Percentiles rank a stretch among this genome's conserved stretches.
phyloP scores from a whole-genome alignment of 2,888 invertebrate species.

The Drosophila rellima region DNA sequence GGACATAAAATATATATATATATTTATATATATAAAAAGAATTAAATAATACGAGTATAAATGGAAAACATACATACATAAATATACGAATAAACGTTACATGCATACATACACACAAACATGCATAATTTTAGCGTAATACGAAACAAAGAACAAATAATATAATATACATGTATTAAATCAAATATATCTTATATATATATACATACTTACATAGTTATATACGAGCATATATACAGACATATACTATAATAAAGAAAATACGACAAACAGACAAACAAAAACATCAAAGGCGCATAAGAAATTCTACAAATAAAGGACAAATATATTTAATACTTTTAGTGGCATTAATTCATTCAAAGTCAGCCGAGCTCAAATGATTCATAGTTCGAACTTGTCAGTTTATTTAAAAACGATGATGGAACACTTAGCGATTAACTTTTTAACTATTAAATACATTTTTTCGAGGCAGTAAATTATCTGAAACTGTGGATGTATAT shows the following conservation, averaged over 20 bases:
- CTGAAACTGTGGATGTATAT: neutral
- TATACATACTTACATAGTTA: constrained; percentile 47
- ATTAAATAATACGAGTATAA: constrained; percentile 22
- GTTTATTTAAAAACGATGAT: neutral
- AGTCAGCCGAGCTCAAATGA: neutral
- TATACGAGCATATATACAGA: constrained; percentile 53
- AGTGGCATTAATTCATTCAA: constrained; percentile 18
- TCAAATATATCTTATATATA: constrained; percentile 51
- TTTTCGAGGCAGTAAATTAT: neutral
- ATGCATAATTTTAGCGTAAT: constrained; percentile 27
- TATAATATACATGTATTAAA: constrained; percentile 59
- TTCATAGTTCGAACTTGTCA: neutral
- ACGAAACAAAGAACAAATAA: constrained; percentile 24
- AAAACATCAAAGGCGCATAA: constrained; percentile 41
- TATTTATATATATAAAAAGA: no score
- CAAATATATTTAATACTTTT: constrained; percentile 75
- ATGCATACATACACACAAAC: constrained; percentile 12
- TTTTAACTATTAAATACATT: neutral
- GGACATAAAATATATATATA: constrained; percentile 13
- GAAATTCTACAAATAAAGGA: constrained; percentile 76
- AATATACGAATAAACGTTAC: constrained; percentile 6
- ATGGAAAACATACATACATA: constrained; percentile 12
- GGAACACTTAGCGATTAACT: neutral
- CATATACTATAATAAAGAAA: constrained; percentile 31
- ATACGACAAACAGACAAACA: constrained; percentile 33